Conservation (phyloP, 2,113 vertebrate genomes). For the Chascanopsetta lugubris region DNA sequence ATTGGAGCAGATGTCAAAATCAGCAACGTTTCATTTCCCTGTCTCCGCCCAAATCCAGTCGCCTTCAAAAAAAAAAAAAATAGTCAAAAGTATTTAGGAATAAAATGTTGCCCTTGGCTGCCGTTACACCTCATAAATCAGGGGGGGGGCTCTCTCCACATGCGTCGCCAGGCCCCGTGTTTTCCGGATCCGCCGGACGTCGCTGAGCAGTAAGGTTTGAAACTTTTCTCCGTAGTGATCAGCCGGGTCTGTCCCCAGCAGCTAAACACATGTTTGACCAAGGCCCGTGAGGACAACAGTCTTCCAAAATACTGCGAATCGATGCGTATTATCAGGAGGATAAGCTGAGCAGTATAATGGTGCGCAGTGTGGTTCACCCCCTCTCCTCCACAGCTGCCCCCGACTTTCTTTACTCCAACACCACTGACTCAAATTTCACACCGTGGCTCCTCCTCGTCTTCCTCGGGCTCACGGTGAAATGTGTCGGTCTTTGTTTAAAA, state of each 20-base stretch:
- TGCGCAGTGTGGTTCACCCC: not conserved
- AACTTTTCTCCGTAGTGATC: constrained; percentile 12
- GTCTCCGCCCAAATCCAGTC: not conserved
- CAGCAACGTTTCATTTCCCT: too few relatives aligned
- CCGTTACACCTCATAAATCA: not conserved
- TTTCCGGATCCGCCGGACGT: not conserved
- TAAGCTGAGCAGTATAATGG: not conserved
- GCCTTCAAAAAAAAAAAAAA: not conserved
- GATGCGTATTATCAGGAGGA: not conserved
- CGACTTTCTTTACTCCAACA: constrained; percentile 60
- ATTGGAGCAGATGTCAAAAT: too few relatives aligned
- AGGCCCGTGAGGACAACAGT: not conserved
- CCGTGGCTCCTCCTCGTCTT: constrained; percentile 82
- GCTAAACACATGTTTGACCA: not conserved
- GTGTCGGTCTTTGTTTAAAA: constrained; percentile 78
- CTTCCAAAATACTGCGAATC: not conserved
- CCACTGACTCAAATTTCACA: constrained; percentile 79
- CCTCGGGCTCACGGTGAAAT: constrained; percentile 73
- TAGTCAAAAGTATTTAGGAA: not conserved
- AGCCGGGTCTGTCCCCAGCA: not conserved
- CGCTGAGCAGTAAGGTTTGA: not conserved
- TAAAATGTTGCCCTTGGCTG: not conserved
- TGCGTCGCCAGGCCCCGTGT: not conserved
- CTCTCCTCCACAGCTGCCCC: constrained; percentile 54
- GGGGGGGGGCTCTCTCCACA: not conserved